Base-by-base conservation (phyloP, 1,140 invertebrate species). In the Trachelipus rathkii region DNA sequence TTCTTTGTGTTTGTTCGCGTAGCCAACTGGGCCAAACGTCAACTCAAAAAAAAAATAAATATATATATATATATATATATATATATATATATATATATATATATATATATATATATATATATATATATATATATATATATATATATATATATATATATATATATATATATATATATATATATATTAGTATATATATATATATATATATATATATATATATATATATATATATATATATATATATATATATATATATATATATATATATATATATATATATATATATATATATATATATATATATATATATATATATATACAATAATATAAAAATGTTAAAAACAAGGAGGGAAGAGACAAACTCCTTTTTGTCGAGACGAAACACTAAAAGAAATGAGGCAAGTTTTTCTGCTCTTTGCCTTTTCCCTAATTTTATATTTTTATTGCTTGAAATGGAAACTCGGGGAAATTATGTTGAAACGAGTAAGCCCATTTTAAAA, bases 131-230 rank as follows among this genome's bases (percentile, higher is more conserved):
- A 68, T 21, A 68, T 68, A 68, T 21, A 68, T 68, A 68, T 21
- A 68, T 68, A 68, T 21, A n/a, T 68, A 68, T 68, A 68, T n/a
- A n/a, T n/a, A 68, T 68, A 68, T 68, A 19, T 68, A 68, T 21
- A 68, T 68, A 21, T 68, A 68, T 68, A 68, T 68, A 68, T 19
- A 68, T 68, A 68, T 21, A 68, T 68, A 1, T 19, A 68, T 68
- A 68, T 21, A 68, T 68, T 3, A 10, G 33, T 68, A 68, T 68
- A 19, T 68, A 68, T 68, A 19, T 21, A 68, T 21, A 68, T 68
- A 68, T 21, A 68, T 0, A 68, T 21, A 68, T 68, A 68, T 19
- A 68, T 68, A n/a, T 68, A 68, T 68, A 15, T 68, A n/a, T n/a
- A n/a, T n/a, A 19, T n/a, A n/a, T n/a, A n/a, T n/a, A n/a, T n/a